Conservation (phyloP, 2,113 vertebrate genomes). For the Nyctereutes procyonoides region DNA sequence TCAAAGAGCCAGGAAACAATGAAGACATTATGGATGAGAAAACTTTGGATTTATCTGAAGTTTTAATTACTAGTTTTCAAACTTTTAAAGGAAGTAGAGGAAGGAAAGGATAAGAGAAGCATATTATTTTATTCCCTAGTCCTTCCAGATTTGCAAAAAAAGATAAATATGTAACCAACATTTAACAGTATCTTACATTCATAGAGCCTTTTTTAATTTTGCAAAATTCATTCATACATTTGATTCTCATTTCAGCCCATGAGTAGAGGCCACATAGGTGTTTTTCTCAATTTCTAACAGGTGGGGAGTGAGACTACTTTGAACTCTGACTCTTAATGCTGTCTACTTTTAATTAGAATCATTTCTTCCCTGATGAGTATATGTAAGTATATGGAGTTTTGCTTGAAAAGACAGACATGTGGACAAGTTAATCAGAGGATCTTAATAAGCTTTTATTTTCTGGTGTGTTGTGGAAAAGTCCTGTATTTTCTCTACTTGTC, state of each 20-base stretch:
- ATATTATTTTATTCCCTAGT: conserved; percentile 61
- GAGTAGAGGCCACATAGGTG: neutral
- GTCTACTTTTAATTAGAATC: conserved; percentile 22
- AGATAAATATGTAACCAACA: neutral
- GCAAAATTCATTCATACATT: conserved; percentile 25
- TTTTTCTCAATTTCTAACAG: conserved; percentile 34
- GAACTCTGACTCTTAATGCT: neutral
- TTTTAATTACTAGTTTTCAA: conserved; percentile 73
- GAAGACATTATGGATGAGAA: conserved; percentile 68
- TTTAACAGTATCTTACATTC: conserved; percentile 23
- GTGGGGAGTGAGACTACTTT: neutral
- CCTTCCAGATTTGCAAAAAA: neutral
- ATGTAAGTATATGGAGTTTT: conserved; percentile 13
- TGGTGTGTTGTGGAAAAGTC: neutral
- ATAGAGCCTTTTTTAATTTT: conserved; percentile 56
- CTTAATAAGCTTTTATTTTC: conserved; percentile 19
- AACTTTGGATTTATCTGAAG: conserved; percentile 64
- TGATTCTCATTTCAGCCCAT: conserved; percentile 6
- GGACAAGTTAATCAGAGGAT: neutral
- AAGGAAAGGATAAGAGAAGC: neutral
- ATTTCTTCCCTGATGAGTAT: conserved; percentile 55
- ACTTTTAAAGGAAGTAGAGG: conserved; percentile 34
- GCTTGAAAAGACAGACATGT: conserved; percentile 21
- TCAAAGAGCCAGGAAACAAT: conserved; percentile 75
- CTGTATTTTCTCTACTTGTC: neutral